These are phyloP conservation scores for Ctenoplectra terminalis DNA, from an alignment of 1,140 invertebrate species.

Conservation along the genomic window DNA sequence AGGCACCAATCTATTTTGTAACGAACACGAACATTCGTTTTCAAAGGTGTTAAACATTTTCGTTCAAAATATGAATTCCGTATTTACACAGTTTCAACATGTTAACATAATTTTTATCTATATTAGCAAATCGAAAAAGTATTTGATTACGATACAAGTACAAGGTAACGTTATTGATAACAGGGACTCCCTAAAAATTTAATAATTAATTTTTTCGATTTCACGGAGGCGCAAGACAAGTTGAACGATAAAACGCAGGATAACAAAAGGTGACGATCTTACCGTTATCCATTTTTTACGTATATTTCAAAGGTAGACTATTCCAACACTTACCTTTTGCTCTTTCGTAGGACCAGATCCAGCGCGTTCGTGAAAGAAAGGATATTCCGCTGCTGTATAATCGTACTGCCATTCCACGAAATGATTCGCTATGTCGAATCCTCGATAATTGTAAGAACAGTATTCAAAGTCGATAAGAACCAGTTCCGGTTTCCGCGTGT, in stretches of 20 bases:
- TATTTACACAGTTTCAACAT: not conserved
- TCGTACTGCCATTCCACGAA: constrained; percentile 98
- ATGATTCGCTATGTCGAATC: constrained; percentile 98
- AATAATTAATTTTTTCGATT: not conserved
- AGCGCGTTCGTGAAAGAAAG: constrained; percentile 89
- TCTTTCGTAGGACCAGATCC: constrained; percentile 89
- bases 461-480: constrained; percentile 97
- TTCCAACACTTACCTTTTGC: constrained; percentile 88
- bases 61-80: not conserved
- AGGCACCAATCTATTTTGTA: no score
- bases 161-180: not conserved
- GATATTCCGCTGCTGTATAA: constrained; percentile 90
- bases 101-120: not conserved
- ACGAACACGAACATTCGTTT: not conserved
- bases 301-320: constrained; percentile 27
- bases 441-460: constrained; percentile 96
- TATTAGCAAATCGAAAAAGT: not conserved
- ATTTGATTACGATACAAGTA: not conserved
- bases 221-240: constrained; percentile 7
- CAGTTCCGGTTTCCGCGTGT: constrained; percentile 85
- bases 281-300: constrained; percentile 51
- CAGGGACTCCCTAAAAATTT: no score
- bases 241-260: constrained; percentile 21
- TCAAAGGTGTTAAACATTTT: not conserved
- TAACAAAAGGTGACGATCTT: constrained; percentile 60